Evolutionary conservation across 2,888 invertebrate species (phyloP).

Genomic region (Hypolimnas misippus): DNA sequence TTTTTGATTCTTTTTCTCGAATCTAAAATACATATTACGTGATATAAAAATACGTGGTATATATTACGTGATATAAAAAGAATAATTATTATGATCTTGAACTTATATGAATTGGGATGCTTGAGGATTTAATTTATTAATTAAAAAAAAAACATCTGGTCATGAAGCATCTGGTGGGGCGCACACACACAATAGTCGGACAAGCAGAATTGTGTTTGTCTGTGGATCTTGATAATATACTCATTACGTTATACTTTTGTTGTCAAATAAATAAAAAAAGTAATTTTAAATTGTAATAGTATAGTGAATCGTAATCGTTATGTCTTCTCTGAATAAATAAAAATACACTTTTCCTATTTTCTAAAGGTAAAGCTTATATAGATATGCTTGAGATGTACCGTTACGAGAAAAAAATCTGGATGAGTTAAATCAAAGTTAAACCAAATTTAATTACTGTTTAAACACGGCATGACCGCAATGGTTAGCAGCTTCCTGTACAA

Average conservation of each 20-base stretch:
- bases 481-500: slow-evolving; percentile 75
- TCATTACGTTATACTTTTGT: too few species aligned
- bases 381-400: not conserved
- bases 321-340: too few species aligned
- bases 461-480: slow-evolving; percentile 66
- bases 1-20: slow-evolving; percentile 2
- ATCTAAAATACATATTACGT: too few species aligned
- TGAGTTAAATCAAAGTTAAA: slow-evolving; percentile 64
- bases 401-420: slow-evolving; percentile 39
- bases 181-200: not conserved
- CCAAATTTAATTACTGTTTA: slow-evolving; percentile 71
- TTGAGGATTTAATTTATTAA: slow-evolving; percentile 15
- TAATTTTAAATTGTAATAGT: too few species aligned
- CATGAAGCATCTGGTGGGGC: not conserved
- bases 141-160: slow-evolving; percentile 25
- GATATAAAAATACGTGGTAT: not conserved
- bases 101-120: not conserved
- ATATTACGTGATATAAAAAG: not conserved
- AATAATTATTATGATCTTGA: not conserved
- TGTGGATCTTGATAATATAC: too few species aligned
- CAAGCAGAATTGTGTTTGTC: too few species aligned
- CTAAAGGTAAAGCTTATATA: too few species aligned
- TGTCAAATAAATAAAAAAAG: too few species aligned
- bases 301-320: too few species aligned
- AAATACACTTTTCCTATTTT: too few species aligned